Base-by-base conservation (phyloP, 2,113 vertebrate species). In the Aspidoscelis tigris region DNA sequence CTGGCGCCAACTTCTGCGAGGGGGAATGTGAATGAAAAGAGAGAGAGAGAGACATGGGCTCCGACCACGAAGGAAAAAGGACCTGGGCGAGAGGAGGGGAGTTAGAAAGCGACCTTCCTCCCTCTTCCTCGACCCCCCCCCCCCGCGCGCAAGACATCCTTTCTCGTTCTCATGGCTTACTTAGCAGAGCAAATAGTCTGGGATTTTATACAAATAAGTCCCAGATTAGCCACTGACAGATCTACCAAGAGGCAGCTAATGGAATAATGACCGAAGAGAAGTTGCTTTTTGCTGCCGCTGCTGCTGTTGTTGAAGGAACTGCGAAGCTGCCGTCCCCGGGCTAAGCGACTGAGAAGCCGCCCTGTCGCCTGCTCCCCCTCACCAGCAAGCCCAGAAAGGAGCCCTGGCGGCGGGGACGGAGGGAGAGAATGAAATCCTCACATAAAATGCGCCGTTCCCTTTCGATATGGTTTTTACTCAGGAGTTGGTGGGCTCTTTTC, bases 1-100 rank as follows among this genome's bases (percentile, higher is more conserved):
- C 96, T 97, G 96, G 96, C 96, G 96, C 97, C 96, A 97, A 96
- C 93, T 89, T 93, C 94, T 94, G 95, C 95, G 92, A 86, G 95
- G 95, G 95, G 95, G 95, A 95, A 96, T 96, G 96, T 95, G 96
- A 94, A 95, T 97, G 96, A 93, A 93, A 94, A 70, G 58, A 61
- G 58, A 18, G 58, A 61, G 58, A 94, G 70, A 61, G 75, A 70
- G 82, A 71, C 18, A 94, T 94, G 93, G 93, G 93, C 92, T 86
- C 87, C 92, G 92, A 93, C 92, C 91, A 83, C 88, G 89, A 92
- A 39, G 33, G 21, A 44, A 50, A 11, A 14, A 43, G 26, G 20
- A 65, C 11, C 58, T 11, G 24, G 21, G 16, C 5, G n/a, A 4
- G 47, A 5, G 21, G n/a, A 4, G 18, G 16, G 18, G 7, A 95